Evolutionary conservation across 2,888 invertebrate genomes (phyloP), one percentile per base, ranked within the genome.

Genomic region (Cheilosia variabilis): DNA sequence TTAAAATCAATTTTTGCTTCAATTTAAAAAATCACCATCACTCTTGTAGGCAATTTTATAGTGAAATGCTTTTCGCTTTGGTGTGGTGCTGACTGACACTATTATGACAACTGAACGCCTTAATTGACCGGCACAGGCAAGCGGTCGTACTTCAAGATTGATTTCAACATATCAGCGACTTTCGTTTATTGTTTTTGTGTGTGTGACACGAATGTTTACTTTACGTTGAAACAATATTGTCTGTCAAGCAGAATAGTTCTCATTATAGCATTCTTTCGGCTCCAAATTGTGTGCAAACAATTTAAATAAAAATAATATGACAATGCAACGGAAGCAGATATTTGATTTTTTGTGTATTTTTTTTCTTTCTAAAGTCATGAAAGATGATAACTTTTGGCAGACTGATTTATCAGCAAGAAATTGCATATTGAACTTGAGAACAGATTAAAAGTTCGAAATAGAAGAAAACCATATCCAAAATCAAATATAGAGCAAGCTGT

Each of bases 1-100:
- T 83, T 73, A 73, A 83, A 47, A 73, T 43, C 68, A 63, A 73
- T 78, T 73, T 83, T 15, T 65, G 5, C 10, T 41, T 68, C 66
- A 34, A 13, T 4, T 13, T 10, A 15, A 2, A 19, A 19, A 58
- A 52, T 43, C 53, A 2, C 2, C 19, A n/a, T 37, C 37, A 10
- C 34, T 9, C 34, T 34, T 3, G 10, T 10, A 13, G 37, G 3
- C 4, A 37, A 10, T 4, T 13, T 37, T 37, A 13, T 37, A 37
- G 13, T 13, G 31, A 71, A 72, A 45, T 53, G 22, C 19, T 53
- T 43, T 10, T 69, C 41, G 63, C 63, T 43, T 43, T 10, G 17
- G 60, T 57, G 1, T 52, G 15, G 57, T 17, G 66, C 24, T 57
- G 55, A 27, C 24, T 68, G 60, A 31, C 60, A 47, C 37, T 73